These are phyloP conservation scores for Rallus limicola DNA, from an alignment of 2,113 vertebrate species.

Conservation along the genomic window DNA sequence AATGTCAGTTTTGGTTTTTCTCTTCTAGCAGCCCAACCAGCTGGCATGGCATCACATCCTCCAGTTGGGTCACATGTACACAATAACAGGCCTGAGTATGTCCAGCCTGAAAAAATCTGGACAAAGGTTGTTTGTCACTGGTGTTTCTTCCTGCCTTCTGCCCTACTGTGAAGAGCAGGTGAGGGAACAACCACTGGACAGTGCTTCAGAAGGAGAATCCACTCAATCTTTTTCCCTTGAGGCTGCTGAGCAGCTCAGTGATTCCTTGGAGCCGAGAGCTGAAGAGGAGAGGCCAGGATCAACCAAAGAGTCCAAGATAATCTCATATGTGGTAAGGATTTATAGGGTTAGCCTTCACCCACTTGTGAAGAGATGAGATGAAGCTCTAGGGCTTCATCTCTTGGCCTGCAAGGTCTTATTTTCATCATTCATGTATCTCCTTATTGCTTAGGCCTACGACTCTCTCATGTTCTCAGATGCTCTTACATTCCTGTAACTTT, in stretches of 20 bases:
- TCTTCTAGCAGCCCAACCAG: constrained; percentile 72
- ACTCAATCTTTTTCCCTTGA: neutral
- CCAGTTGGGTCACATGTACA: constrained; percentile 73
- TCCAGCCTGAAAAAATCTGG: constrained; percentile 74
- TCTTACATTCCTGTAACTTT: neutral
- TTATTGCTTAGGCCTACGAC: neutral
- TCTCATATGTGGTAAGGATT: constrained; percentile 82
- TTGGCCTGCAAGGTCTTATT: neutral
- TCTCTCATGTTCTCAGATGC: neutral
- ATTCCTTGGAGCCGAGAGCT: neutral
- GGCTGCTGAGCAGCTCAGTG: neutral
- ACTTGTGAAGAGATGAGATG: no score
- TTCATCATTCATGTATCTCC: neutral
- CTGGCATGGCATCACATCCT: constrained; percentile 78
- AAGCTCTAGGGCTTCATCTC: neutral
- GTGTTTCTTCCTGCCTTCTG: constrained; percentile 70
- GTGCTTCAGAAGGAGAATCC: neutral
- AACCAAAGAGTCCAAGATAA: constrained; percentile 73
- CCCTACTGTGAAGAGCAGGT: neutral
- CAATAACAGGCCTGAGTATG: constrained; percentile 76
- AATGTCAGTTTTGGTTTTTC: neutral
- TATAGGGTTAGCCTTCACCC: neutral
- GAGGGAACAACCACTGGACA: neutral
- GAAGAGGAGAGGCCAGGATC: neutral
- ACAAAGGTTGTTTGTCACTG: constrained; percentile 72